Percentiles rank a stretch among this genome's conserved stretches.
Evolutionary conservation across 2,888 invertebrate genomes (phyloP).

Genomic region (Lacanobia wlatinum): DNA sequence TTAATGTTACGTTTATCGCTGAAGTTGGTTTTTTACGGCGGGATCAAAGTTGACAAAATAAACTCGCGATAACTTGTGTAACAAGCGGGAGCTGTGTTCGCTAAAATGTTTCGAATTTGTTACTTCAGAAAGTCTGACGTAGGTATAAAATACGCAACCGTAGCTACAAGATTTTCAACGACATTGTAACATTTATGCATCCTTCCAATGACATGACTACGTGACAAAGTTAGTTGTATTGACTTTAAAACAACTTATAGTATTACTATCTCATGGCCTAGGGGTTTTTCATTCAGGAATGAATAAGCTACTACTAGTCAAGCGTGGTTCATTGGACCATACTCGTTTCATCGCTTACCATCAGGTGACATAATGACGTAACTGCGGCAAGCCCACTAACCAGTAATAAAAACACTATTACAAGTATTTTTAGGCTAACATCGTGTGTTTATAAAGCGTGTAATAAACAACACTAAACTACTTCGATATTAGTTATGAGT

Average conservation of each 20-base stretch:
- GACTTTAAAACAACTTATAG: not conserved
- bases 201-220: not conserved
- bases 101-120: constrained; percentile 16
- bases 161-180: not conserved
- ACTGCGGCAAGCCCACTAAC: not conserved
- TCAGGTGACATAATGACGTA: not conserved
- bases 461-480: constrained; percentile 16
- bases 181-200: not conserved
- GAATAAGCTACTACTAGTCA: not conserved
- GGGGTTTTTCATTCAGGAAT: not conserved
- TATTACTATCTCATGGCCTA: not conserved
- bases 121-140: not conserved
- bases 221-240: not conserved
- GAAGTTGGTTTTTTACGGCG: constrained; percentile 56
- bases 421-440: not conserved
- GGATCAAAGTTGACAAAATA: constrained; percentile 36
- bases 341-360: too few relatives aligned
- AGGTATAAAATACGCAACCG: too few relatives aligned
- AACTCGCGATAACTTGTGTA: constrained; percentile 23
- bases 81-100: constrained; percentile 32
- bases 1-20: constrained; percentile 46
- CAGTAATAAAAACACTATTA: not conserved
- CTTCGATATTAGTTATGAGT: constrained; percentile 10
- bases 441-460: not conserved
- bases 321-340: not conserved